Evolutionary conservation across 2,113 vertebrate species (phyloP).

Genomic region (Geococcyx californianus): DNA sequence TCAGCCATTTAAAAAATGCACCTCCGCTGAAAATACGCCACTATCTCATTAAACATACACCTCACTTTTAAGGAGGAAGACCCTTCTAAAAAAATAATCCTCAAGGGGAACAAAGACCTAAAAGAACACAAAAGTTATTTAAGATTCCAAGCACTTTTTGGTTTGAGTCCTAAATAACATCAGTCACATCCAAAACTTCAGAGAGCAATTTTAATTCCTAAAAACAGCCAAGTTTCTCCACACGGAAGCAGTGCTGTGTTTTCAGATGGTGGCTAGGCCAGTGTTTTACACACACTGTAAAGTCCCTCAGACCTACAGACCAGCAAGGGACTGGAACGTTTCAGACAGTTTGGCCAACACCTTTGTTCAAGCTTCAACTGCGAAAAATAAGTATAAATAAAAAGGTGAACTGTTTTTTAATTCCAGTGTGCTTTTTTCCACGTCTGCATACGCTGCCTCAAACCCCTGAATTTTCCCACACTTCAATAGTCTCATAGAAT

Average conservation of each 20-base stretch:
- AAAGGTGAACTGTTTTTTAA: not conserved
- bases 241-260: not conserved
- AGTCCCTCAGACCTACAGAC: not conserved
- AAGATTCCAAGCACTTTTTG: not conserved
- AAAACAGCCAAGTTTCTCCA: not conserved
- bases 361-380: not conserved
- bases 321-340: not conserved
- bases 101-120: not conserved
- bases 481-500: not conserved
- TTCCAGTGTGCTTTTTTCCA: not conserved
- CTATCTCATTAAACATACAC: not conserved
- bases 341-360: not conserved
- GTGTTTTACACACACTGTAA: not conserved
- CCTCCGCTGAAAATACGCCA: not conserved
- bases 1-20: fast-evolving
- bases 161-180: not conserved
- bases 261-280: not conserved
- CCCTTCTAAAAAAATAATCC: not conserved
- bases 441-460: not conserved
- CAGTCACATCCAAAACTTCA: not conserved
- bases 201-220: not conserved
- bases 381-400: not conserved
- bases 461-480: not conserved
- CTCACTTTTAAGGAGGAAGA: not conserved
- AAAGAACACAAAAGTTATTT: not conserved